Conservation (phyloP, 2,888 invertebrate species). For the Diabrotica balteata region DNA sequence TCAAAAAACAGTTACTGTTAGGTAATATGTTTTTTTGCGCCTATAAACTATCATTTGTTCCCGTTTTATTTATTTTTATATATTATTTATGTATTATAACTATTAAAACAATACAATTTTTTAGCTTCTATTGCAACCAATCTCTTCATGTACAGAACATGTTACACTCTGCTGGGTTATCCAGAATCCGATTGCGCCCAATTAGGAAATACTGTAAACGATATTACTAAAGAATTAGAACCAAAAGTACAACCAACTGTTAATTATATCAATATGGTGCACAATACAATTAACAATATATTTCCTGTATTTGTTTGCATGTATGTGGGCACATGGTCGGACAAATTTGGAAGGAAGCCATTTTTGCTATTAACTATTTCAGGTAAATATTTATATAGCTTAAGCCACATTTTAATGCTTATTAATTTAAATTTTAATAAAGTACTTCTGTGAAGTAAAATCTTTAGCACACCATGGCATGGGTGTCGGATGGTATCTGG, state of each 20-base stretch:
- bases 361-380: conserved; percentile 68
- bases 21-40: too few species aligned
- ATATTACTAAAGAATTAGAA: conserved; percentile 60
- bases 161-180: conserved; percentile 66
- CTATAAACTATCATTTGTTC: too few species aligned
- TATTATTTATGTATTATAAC: too few species aligned
- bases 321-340: conserved; percentile 84
- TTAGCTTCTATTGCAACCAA: conserved; percentile 65
- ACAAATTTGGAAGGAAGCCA: conserved; percentile 77
- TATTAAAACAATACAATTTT: not conserved
- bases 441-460: too few species aligned
- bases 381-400: conserved; percentile 30
- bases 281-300: conserved; percentile 69
- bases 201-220: conserved; percentile 65
- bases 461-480: too few species aligned
- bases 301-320: conserved; percentile 73
- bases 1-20: too few species aligned
- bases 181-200: conserved; percentile 67
- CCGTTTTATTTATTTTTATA: too few species aligned
- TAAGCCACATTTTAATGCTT: too few species aligned
- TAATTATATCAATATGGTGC: conserved; percentile 69
- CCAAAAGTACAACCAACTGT: conserved; percentile 70
- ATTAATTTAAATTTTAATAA: too few species aligned
- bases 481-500: too few species aligned
- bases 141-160: conserved; percentile 73